Percentiles rank a stretch among this genome's conserved stretches.
These are phyloP conservation scores for Mactra quadrangularis DNA, from an alignment of 1,140 invertebrate species.

Conservation along the genomic window DNA sequence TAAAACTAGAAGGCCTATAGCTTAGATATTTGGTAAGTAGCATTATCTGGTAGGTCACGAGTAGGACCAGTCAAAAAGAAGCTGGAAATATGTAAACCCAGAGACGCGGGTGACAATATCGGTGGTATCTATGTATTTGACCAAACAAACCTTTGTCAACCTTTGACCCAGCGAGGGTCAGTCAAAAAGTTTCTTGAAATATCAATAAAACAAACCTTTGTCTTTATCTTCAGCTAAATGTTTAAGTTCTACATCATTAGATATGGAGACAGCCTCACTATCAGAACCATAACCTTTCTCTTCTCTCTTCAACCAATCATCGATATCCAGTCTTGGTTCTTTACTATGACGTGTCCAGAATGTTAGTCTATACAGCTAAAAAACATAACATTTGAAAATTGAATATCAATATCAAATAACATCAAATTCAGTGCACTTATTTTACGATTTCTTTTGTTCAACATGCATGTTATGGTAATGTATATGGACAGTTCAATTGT, in stretches of 20 bases:
- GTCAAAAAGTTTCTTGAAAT: no score
- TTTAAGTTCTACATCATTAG: not conserved
- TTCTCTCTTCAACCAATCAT: not conserved
- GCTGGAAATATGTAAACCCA: no score
- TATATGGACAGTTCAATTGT: no score
- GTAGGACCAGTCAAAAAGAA: no score
- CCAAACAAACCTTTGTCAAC: no score
- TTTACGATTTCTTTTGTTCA: not conserved
- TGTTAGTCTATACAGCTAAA: slow-evolving; percentile 83
- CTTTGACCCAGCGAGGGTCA: no score
- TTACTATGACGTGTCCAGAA: slow-evolving; percentile 83
- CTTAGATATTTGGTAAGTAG: no score
- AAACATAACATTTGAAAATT: slow-evolving; percentile 7
- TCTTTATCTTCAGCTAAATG: not conserved
- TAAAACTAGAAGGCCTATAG: no score
- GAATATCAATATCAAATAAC: not conserved
- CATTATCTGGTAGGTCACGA: no score
- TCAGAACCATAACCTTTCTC: not conserved
- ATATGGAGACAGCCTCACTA: not conserved
- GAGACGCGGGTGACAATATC: no score
- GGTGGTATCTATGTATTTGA: no score
- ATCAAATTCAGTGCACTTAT: not conserved
- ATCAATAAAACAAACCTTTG: slow-evolving; percentile 14
- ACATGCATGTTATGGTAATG: no score
- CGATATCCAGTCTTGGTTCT: slow-evolving; percentile 80